Percentiles rank a stretch among this genome's conserved stretches.
Evolutionary conservation across 2,797 vertebrate species (phyloP).

Genomic region (Molossus molossus): DNA sequence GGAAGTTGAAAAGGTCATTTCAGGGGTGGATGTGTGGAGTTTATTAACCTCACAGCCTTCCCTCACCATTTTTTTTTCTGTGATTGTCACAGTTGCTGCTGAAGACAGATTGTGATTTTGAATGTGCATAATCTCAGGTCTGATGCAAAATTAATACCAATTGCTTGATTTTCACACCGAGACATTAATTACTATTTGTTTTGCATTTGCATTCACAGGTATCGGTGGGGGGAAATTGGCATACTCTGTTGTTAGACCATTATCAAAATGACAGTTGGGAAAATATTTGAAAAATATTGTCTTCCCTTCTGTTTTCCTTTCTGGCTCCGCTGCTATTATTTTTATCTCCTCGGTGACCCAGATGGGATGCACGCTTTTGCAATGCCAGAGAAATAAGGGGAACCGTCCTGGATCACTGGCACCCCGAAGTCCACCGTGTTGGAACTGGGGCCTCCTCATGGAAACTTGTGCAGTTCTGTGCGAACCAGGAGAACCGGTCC

Average conservation of each 20-base stretch:
- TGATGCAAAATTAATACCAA: slow-evolving; percentile 84
- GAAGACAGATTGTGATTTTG: slow-evolving; percentile 76
- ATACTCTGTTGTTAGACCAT: slow-evolving; percentile 82
- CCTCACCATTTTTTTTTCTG: neutral
- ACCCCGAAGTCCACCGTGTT: neutral
- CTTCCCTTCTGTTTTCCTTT: slow-evolving; percentile 73
- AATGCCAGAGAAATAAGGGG: slow-evolving; percentile 34
- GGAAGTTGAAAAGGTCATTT: neutral
- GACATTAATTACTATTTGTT: slow-evolving; percentile 86
- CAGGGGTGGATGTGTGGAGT: neutral
- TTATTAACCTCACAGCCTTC: neutral
- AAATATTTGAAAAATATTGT: slow-evolving; percentile 87
- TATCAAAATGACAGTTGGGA: slow-evolving; percentile 84
- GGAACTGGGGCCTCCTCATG: neutral
- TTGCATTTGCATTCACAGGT: slow-evolving; percentile 85
- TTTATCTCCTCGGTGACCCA: slow-evolving; percentile 50
- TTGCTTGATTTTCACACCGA: slow-evolving; percentile 83
- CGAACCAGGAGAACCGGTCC: slow-evolving; percentile 55
- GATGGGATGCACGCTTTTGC: slow-evolving; percentile 11
- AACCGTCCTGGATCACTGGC: neutral
- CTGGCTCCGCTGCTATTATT: slow-evolving; percentile 46
- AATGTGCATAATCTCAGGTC: slow-evolving; percentile 80
- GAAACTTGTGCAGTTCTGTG: slow-evolving; percentile 12
- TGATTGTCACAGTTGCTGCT: slow-evolving; percentile 76
- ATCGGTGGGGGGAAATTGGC: slow-evolving; percentile 81